A percentile compares a stretch with the other conserved stretches of the same genome.
Evolutionary conservation across 2,888 invertebrate genomes (phyloP).

Genomic region (Monochamus alternatus): DNA sequence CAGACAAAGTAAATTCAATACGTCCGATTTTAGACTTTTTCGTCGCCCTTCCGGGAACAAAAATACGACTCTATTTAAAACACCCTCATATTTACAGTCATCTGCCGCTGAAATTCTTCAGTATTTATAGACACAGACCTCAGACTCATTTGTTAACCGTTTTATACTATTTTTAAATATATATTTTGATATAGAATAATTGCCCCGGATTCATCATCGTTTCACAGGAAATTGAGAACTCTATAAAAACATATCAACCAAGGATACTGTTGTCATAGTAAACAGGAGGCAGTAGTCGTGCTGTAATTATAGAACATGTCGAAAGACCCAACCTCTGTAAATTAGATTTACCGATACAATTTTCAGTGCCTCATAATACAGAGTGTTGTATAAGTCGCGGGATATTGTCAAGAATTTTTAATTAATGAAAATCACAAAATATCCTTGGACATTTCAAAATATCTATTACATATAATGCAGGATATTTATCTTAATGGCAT

Average conservation of each 20-base stretch:
- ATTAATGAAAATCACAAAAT: too few species aligned
- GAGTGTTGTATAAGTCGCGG: too few species aligned
- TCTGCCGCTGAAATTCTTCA: slow-evolving; percentile 51
- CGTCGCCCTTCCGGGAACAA: slow-evolving; percentile 45
- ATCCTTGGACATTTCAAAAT: too few species aligned
- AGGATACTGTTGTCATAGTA: slow-evolving; percentile 28
- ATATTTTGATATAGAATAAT: slow-evolving; percentile 37
- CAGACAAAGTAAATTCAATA: background rate
- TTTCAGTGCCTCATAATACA: too few species aligned
- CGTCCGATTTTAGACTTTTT: slow-evolving; percentile 41
- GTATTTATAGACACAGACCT: slow-evolving; percentile 46
- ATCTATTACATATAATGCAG: too few species aligned
- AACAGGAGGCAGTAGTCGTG: slow-evolving; percentile 24
- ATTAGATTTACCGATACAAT: background rate
- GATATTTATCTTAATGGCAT: too few species aligned
- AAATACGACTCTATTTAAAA: slow-evolving; percentile 52
- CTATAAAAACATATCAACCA: slow-evolving; percentile 28
- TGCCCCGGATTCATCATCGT: slow-evolving; percentile 31
- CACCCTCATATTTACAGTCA: slow-evolving; percentile 52
- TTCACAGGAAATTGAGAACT: slow-evolving; percentile 24
- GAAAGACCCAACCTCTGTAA: background rate
- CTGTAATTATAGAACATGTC: slow-evolving; percentile 13
- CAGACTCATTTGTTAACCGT: slow-evolving; percentile 46
- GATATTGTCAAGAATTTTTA: too few species aligned
- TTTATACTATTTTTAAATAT: slow-evolving; percentile 50